phyloP scores from a whole-genome alignment of 2,888 invertebrate species.

The Philereme transversata region DNA sequence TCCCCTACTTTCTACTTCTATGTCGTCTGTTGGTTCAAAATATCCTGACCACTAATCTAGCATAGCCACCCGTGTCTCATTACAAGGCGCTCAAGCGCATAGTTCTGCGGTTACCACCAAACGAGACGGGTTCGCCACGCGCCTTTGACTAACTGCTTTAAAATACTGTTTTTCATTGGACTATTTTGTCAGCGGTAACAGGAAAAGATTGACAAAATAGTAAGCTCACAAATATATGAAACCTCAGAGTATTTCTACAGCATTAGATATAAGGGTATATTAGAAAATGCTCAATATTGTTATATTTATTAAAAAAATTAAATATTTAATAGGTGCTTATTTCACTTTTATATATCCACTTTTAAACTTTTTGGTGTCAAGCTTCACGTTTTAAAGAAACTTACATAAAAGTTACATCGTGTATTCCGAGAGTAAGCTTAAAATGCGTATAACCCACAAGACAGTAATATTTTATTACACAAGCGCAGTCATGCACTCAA shows the following conservation, averaged over 20 bases:
- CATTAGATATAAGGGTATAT: too few relatives aligned
- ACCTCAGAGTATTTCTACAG: too few relatives aligned
- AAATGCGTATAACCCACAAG: constrained; percentile 36
- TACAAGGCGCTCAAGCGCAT: constrained; percentile 75
- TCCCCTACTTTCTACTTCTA: too few relatives aligned
- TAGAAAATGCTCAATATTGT: too few relatives aligned
- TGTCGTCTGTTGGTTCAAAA: background rate
- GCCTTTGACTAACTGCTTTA: constrained; percentile 47
- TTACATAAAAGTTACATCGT: constrained; percentile 13
- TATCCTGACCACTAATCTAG: constrained; percentile 7
- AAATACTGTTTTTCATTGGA: constrained; percentile 27
- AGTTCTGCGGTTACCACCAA: constrained; percentile 74
- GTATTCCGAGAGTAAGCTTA: constrained; percentile 5
- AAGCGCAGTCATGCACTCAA: constrained; percentile 43
- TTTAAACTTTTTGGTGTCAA: background rate
- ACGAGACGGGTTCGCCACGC: constrained; percentile 66
- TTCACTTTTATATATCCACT: too few relatives aligned
- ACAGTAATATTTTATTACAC: constrained; percentile 35
- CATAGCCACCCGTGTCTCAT: constrained; percentile 52
- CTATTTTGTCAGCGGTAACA: constrained; percentile 16
- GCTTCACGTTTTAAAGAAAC: background rate
- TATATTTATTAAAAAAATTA: too few relatives aligned
- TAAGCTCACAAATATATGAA: too few relatives aligned
- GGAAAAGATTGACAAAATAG: too few relatives aligned
- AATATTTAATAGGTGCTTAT: too few relatives aligned